phyloP scores from a whole-genome alignment of 1,140 invertebrate genomes.

The Diorhabda elongata region DNA sequence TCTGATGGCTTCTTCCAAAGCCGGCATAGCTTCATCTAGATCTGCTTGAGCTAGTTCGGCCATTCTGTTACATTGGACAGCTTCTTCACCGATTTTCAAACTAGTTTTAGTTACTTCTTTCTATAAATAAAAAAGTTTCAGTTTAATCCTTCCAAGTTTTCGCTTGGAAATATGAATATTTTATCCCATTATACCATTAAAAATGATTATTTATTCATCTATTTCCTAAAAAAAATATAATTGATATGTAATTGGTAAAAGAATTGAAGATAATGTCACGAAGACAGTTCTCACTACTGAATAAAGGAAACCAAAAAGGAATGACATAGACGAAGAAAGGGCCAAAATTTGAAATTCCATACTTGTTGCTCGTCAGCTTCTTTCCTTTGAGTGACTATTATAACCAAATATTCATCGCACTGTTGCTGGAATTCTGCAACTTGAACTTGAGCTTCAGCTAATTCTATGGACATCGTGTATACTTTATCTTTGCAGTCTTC shows the following conservation, averaged over 20 bases:
- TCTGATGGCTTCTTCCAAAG: constrained; percentile 74
- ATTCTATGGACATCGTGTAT: constrained; percentile 71
- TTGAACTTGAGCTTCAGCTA: constrained; percentile 72
- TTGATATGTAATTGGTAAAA: not conserved
- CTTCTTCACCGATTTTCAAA: constrained; percentile 71
- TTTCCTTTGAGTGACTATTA: constrained; percentile 70
- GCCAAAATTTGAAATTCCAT: constrained; percentile 26
- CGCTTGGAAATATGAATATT: no score
- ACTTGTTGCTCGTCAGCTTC: constrained; percentile 72
- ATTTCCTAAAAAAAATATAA: not conserved
- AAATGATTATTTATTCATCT: no score
- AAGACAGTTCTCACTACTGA: not conserved
- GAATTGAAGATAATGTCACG: not conserved
- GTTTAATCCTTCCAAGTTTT: no score
- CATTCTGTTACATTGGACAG: constrained; percentile 71
- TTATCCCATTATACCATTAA: no score
- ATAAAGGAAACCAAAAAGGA: constrained; percentile 21
- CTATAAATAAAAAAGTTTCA: constrained; percentile 34
- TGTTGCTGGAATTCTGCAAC: constrained; percentile 66
- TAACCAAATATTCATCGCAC: constrained; percentile 71
- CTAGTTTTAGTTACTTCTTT: constrained; percentile 63
- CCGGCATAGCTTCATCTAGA: constrained; percentile 78
- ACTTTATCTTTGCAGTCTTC: constrained; percentile 72
- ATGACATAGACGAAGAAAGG: not conserved
- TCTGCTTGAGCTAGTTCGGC: constrained; percentile 75